Percentiles rank a stretch among this genome's conserved stretches.
Evolutionary conservation across 2,797 vertebrate species (phyloP).

Genomic region (Chrysocyon brachyurus): DNA sequence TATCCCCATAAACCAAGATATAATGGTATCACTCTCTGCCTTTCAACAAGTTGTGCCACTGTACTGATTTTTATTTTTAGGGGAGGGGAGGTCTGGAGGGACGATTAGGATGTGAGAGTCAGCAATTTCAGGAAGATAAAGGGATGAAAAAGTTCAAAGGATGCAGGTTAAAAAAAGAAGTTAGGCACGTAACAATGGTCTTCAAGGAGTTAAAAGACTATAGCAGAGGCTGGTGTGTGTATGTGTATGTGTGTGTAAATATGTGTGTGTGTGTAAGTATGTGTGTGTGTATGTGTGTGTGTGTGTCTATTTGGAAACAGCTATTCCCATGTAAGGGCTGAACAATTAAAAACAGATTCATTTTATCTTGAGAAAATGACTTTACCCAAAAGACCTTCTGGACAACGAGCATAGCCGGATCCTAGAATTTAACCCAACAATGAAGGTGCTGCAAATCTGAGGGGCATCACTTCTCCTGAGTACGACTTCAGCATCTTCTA

Average conservation of each 20-base stretch:
- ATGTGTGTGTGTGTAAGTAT: no score
- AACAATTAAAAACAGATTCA: conserved; percentile 27
- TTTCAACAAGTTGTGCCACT: neutral
- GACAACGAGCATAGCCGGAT: neutral
- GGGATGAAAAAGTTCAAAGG: neutral
- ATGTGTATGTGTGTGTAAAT: neutral
- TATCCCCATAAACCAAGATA: neutral
- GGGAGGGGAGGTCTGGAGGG: neutral
- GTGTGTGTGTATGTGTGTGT: neutral
- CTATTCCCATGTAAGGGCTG: neutral
- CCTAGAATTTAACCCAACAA: neutral
- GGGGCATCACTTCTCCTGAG: neutral
- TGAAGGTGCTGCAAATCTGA: neutral
- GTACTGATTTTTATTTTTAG: conserved; percentile 13
- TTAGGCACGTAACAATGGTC: neutral
- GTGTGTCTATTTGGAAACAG: neutral
- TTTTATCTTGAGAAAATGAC: neutral
- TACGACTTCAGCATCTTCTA: neutral
- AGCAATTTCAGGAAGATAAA: neutral
- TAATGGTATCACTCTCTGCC: neutral
- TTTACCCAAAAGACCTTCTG: neutral
- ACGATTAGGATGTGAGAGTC: neutral
- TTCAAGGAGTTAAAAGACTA: neutral
- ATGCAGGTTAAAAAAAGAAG: neutral
- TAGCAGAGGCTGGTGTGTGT: neutral